Evolutionary conservation across 2,797 vertebrate genomes (phyloP).

Genomic region (Micropoecilia bifurca): DNA sequence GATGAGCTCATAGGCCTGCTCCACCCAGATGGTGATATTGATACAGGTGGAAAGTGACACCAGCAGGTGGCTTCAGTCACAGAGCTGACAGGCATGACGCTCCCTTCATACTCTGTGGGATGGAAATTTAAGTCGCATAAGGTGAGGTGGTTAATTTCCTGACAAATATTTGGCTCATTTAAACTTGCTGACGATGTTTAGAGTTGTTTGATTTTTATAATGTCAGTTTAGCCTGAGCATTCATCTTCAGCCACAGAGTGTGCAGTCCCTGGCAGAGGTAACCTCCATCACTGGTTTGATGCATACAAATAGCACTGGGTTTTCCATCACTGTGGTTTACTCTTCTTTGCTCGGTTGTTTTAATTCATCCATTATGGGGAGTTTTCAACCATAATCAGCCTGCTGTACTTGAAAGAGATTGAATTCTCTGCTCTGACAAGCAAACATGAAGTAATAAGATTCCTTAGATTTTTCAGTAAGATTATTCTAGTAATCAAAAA

Average conservation of each 20-base stretch:
- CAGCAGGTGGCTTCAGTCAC: slow-evolving; percentile 64
- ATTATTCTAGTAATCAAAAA: no score
- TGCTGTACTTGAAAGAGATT: not conserved
- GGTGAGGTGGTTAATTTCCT: slow-evolving; percentile 56
- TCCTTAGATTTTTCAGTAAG: no score
- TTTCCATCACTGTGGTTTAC: not conserved
- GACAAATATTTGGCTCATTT: not conserved
- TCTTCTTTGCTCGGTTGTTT: not conserved
- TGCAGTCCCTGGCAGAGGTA: not conserved
- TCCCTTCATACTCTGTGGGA: not conserved
- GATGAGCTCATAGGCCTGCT: slow-evolving; percentile 50
- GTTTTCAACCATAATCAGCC: not conserved
- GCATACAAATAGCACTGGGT: not conserved
- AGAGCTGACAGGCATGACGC: slow-evolving; percentile 19
- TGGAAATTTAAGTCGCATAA: slow-evolving; percentile 45
- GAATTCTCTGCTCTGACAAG: not conserved
- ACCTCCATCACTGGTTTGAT: not conserved
- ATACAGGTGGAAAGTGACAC: slow-evolving; percentile 50
- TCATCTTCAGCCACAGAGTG: not conserved
- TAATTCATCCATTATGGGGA: not conserved
- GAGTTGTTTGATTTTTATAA: not conserved
- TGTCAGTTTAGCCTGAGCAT: not conserved
- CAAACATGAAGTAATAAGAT: not conserved
- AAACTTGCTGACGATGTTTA: not conserved
- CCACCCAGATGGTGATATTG: slow-evolving; percentile 70